phyloP scores from a whole-genome alignment of 2,797 vertebrate species.

The Lemur catta region DNA sequence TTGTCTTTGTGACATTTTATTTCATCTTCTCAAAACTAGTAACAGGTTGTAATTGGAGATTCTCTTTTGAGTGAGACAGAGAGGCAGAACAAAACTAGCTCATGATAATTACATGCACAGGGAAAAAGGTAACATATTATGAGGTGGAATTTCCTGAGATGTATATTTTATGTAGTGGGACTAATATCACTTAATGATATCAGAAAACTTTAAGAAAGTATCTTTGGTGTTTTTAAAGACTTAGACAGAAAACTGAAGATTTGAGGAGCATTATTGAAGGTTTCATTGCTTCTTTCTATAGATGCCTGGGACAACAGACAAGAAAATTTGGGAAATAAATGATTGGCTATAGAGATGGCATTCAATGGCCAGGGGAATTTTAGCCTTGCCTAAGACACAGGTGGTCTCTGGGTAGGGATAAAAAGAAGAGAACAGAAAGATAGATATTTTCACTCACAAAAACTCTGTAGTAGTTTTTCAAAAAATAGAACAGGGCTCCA shows the following conservation, averaged over 20 bases:
- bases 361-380: not conserved
- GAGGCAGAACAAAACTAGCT: not conserved
- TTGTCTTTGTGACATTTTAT: not conserved
- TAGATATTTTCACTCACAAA: not conserved
- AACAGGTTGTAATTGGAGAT: not conserved
- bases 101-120: not conserved
- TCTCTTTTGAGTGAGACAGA: not conserved
- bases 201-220: not conserved
- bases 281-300: not conserved
- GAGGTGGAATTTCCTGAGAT: constrained; percentile 1
- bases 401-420: not conserved
- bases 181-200: not conserved
- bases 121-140: not conserved
- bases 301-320: not conserved
- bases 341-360: not conserved
- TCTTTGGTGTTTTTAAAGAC: not conserved
- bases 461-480: not conserved
- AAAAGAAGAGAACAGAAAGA: not conserved
- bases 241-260: not conserved
- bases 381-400: not conserved
- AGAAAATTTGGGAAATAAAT: not conserved
- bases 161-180: not conserved
- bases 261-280: not conserved
- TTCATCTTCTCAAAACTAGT: constrained; percentile 13
- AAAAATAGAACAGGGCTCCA: not conserved